Evolutionary conservation across 2,888 invertebrate species (phyloP), one percentile per base, ranked within the genome.

Genomic region (Cataglyphis albicans): DNA sequence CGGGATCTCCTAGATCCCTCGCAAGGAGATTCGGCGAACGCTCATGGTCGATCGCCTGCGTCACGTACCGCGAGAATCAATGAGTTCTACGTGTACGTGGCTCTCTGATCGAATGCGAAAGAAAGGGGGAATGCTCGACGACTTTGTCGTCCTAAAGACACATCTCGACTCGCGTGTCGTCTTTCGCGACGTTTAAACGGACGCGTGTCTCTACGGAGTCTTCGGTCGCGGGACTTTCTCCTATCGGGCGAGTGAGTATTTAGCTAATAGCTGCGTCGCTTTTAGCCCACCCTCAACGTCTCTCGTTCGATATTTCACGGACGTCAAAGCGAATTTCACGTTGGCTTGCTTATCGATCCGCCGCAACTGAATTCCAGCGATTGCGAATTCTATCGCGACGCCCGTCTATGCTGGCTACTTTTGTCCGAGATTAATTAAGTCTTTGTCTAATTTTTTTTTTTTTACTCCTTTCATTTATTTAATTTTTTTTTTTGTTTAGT

Each of bases 41-140:
- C 76, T 85, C 87, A 81, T 82, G 83, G 67, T 86, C 88, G 85
- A 87, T 87, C 88, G 87, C 48, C 82, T 84, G 89, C 86, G 88
- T 89, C 90, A 84, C 87, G 88, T 91, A 89, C 57, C 85, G 75
- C 75, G 84, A 84, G 91, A 92, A 91, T 92, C 92, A 91, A 90
- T 89, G 92, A 90, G 87, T 82, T 87, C 75, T 82, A 86, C 82
- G 83, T 70, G 83, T 61, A 84, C 75, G 87, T 32, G 0, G 73
- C 55, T 70, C 73, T 74, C 63, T 68, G 80, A n/a, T 78, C 81
- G 87, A 84, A 89, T 84, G 78, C 82, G 65, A 87, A 85, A 76
- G 81, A 64, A 68, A 81, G 5, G 7, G 83, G 7, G 7, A 48
- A 57, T 61, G 61, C 76, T 52, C 29, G 29, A 12, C 59, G 59